A percentile compares a stretch with the other conserved stretches of the same genome.
Evolutionary conservation across 23 tunicate genomes (phyloP).

Genomic region (Styela plicata): DNA sequence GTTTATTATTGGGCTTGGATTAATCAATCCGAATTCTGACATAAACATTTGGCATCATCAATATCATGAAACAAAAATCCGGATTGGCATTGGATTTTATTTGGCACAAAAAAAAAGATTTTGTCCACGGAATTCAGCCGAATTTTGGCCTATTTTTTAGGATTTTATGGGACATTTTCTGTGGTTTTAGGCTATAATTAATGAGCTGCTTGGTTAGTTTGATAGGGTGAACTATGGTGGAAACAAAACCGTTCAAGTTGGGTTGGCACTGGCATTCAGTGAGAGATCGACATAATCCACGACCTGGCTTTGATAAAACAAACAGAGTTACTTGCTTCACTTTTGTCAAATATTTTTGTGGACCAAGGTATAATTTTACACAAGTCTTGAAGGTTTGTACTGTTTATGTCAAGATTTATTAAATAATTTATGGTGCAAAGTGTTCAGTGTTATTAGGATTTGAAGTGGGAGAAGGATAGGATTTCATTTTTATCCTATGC

Average conservation of each 20-base stretch:
- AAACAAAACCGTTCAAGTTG: constrained; percentile 19
- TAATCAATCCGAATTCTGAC: too few relatives aligned
- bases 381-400: constrained; percentile 25
- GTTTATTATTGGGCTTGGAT: too few relatives aligned
- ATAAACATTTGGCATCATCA: too few relatives aligned
- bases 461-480: background rate
- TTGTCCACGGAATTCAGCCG: too few relatives aligned
- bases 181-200: too few relatives aligned
- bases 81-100: too few relatives aligned
- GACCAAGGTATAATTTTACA: constrained; percentile 20
- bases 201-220: too few relatives aligned
- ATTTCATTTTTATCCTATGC: background rate
- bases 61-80: too few relatives aligned
- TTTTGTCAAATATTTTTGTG: constrained; percentile 15
- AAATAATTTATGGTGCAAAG: background rate
- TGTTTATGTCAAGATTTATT: background rate
- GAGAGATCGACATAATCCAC: constrained; percentile 14
- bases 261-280: constrained; percentile 30
- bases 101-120: too few relatives aligned
- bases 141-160: too few relatives aligned
- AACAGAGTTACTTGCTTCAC: constrained; percentile 18
- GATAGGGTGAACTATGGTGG: too few relatives aligned
- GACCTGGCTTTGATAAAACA: background rate
- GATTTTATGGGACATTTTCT: too few relatives aligned
- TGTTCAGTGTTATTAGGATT: background rate